These are phyloP conservation scores for Eunapius fragilis DNA, from an alignment of 37 sponge, comb jelly and placozoan species.

Conservation along the genomic window DNA sequence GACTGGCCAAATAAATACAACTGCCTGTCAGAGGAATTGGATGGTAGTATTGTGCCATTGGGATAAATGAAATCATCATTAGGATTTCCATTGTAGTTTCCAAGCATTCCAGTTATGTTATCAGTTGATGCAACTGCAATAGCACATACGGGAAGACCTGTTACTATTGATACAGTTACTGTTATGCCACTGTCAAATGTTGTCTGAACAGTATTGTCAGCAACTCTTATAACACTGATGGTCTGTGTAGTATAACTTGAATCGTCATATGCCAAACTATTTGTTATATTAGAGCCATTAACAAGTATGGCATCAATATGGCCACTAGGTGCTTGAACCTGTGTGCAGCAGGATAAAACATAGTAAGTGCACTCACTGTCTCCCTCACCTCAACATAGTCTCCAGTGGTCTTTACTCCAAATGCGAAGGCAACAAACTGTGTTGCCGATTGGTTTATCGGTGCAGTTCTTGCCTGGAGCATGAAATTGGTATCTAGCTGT, in stretches of 20 bases:
- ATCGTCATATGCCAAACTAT: slow-evolving; percentile 13
- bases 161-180: background rate
- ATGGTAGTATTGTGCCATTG: slow-evolving; percentile 62
- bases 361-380: background rate
- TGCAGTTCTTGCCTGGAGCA: slow-evolving; percentile 50
- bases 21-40: slow-evolving; percentile 49
- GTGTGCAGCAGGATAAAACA: background rate
- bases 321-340: background rate
- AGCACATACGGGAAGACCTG: slow-evolving; percentile 6
- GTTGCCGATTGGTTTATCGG: slow-evolving; percentile 46
- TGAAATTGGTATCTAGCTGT: background rate
- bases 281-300: slow-evolving; percentile 31
- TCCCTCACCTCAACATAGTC: background rate
- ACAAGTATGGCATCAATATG: slow-evolving; percentile 1
- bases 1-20: slow-evolving; percentile 75
- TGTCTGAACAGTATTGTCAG: background rate
- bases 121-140: slow-evolving; percentile 15
- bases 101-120: slow-evolving; percentile 61
- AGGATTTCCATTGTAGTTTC: slow-evolving; percentile 65
- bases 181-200: slow-evolving; percentile 42
- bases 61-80: slow-evolving; percentile 59
- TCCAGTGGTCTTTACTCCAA: background rate
- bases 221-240: background rate
- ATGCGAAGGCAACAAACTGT: slow-evolving; percentile 53
- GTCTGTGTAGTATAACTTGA: background rate